These are phyloP conservation scores for Hypanus sabinus DNA, from an alignment of 2,113 vertebrate species.

Conservation along the genomic window DNA sequence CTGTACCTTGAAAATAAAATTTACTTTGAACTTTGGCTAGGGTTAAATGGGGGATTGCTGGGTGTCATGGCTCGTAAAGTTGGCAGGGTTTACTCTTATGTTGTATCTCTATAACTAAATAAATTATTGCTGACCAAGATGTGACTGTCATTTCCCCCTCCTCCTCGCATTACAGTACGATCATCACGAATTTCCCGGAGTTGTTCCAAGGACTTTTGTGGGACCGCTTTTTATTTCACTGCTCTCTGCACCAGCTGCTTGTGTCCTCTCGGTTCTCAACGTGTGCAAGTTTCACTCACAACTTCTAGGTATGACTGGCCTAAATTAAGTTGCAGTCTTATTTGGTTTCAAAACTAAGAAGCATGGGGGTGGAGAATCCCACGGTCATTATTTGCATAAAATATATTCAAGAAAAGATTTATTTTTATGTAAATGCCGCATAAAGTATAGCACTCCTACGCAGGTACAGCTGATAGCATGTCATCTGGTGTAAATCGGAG, in stretches of 20 bases:
- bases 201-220: conserved; percentile 86
- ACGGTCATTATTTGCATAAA: neutral
- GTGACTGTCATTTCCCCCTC: neutral
- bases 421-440: neutral
- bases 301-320: conserved; percentile 60
- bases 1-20: too few relatives aligned
- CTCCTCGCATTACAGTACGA: conserved; percentile 71
- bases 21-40: too few relatives aligned
- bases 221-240: conserved; percentile 73
- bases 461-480: neutral
- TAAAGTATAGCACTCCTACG: too few relatives aligned
- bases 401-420: neutral
- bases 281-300: conserved; percentile 79
- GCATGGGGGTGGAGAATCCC: too few relatives aligned
- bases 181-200: conserved; percentile 87
- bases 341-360: neutral
- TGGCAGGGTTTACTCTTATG: too few relatives aligned
- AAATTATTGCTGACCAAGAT: neutral
- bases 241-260: conserved; percentile 67
- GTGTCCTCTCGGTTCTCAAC: conserved; percentile 59
- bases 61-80: too few relatives aligned
- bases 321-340: neutral
- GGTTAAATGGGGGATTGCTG: too few relatives aligned
- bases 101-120: too few relatives aligned
- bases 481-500: neutral